Conservation (phyloP, 2,888 invertebrate genomes). For the Anticlea derivata region DNA sequence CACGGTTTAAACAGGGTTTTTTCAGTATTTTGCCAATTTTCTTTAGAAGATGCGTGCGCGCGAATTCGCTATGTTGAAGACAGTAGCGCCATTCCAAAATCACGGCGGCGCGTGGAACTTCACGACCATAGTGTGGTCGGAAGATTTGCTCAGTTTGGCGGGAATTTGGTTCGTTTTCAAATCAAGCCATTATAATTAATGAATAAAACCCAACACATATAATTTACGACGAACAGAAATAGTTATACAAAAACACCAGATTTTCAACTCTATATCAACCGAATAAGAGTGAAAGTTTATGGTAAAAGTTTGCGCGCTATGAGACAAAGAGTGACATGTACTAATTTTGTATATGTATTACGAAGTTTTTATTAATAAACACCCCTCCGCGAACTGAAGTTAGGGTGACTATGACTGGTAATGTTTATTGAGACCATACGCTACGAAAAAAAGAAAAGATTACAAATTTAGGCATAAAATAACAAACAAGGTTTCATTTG, state of each 20-base stretch:
- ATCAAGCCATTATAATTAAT: too few relatives aligned
- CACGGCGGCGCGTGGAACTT: too few relatives aligned
- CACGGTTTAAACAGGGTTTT: too few relatives aligned
- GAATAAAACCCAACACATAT: too few relatives aligned
- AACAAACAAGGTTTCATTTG: not conserved
- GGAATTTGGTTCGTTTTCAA: too few relatives aligned
- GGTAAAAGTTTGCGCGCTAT: slow-evolving; percentile 24
- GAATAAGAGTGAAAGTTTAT: slow-evolving; percentile 4
- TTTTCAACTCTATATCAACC: slow-evolving; percentile 13
- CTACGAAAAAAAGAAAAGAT: not conserved
- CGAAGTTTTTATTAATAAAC: slow-evolving; percentile 61
- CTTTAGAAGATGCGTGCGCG: too few relatives aligned
- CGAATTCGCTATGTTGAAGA: too few relatives aligned
- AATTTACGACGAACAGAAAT: slow-evolving; percentile 68
- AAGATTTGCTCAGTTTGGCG: too few relatives aligned
- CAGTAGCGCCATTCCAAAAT: too few relatives aligned
- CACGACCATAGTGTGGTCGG: too few relatives aligned
- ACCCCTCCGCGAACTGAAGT: slow-evolving; percentile 41
- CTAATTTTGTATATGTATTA: slow-evolving; percentile 68
- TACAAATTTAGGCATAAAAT: not conserved
- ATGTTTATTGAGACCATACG: slow-evolving; percentile 20
- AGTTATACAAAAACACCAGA: slow-evolving; percentile 33
- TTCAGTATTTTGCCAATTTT: too few relatives aligned
- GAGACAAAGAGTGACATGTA: slow-evolving; percentile 59
- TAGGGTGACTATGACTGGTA: slow-evolving; percentile 34